A percentile compares a stretch with the other conserved stretches of the same genome.
Evolutionary conservation across 2,113 vertebrate species (phyloP).

Genomic region (Cercopithecus mona): DNA sequence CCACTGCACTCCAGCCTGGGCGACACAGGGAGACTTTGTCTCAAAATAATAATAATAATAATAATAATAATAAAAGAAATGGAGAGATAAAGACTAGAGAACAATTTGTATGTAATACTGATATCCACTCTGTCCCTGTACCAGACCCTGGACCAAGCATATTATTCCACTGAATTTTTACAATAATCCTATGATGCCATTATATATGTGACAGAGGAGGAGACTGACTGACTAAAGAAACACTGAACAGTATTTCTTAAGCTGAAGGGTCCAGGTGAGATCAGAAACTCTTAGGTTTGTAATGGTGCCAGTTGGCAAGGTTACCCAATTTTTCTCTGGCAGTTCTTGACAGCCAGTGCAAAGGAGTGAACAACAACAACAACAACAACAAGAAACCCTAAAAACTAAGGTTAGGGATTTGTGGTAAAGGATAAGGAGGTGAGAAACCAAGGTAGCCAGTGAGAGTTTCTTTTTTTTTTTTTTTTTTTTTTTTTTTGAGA

Average conservation of each 20-base stretch:
- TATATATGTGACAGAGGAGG: neutral
- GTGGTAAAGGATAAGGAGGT: neutral
- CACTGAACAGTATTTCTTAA: too few species aligned
- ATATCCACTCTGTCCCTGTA: neutral
- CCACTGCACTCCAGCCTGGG: too few species aligned
- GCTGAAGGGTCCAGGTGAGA: neutral
- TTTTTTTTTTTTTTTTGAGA: too few species aligned
- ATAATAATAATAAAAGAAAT: neutral
- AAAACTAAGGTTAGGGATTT: too few species aligned
- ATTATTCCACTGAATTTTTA: neutral
- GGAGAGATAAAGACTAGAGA: neutral
- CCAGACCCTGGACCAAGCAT: neutral
- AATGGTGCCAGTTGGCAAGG: neutral
- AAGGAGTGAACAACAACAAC: neutral
- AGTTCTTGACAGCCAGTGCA: neutral
- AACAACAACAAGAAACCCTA: neutral
- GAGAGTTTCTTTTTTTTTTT: neutral
- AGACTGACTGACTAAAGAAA: neutral
- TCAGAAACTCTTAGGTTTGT: neutral
- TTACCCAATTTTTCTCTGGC: neutral
- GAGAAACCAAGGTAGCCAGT: neutral
- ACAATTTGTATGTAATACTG: neutral
- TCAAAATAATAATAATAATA: too few species aligned
- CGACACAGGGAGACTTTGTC: too few species aligned
- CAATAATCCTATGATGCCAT: neutral